Evolutionary conservation across 2,888 invertebrate species (phyloP), one percentile per base, ranked within the genome.

Genomic region (Sphaerophoria taeniata): DNA sequence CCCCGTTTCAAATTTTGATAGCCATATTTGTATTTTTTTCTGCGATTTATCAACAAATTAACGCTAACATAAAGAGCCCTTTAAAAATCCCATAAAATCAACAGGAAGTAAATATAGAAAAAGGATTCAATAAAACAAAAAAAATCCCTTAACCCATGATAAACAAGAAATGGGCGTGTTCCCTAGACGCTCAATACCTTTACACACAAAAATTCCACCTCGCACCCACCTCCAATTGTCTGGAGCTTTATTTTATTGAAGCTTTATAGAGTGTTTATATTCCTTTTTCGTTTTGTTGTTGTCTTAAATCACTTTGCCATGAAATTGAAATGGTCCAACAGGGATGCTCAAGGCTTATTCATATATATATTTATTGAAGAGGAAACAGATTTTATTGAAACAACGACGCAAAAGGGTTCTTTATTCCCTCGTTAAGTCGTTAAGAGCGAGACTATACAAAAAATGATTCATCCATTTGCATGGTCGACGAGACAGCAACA

Each of bases 211-310:
- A 24, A 24, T 24, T n/a, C 34, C n/a, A 14, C 9, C 33, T 11
- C 34, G 36, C 11, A 56, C 36, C 14, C 14, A 9, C 6, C 3
- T 43, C 43, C 43, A 39, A 24, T 24, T 60, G 39, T 60, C 60
- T 60, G 60, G 60, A 60, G 39, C 39, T 39, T 60, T 39, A 24
- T 24, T 39, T 24, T 60, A 9, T 43, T 43, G 16, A 39, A 60
- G 60, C 60, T 60, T 60, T 31, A 58, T 58, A 0, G 16, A 58
- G 58, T 58, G 58, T 58, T 58, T 58, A 43, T 60, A 60, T 24
- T 6, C 24, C 5, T 51, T 24, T 16, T 7, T 14, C 14, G 31
- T 6, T 34, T 34, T 56, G 14, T 14, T 34, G 31, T 55, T 5
- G 6, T 36, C 39, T 58, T 6, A 39, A 16, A 16, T 14, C 49